These are phyloP conservation scores for Heliconius eleuchia DNA, from an alignment of 1,140 invertebrate species.

Conservation along the genomic window DNA sequence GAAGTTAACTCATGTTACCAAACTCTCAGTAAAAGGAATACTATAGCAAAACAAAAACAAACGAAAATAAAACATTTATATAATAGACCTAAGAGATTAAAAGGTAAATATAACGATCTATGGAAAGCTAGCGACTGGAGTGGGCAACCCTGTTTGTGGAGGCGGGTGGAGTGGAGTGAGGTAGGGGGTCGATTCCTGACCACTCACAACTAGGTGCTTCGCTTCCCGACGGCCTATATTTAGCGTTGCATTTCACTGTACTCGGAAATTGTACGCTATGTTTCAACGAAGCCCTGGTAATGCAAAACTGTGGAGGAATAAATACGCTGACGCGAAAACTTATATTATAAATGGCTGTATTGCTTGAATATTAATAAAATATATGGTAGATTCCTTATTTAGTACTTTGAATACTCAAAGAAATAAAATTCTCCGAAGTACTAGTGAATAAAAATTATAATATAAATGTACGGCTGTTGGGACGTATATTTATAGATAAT, in stretches of 20 bases:
- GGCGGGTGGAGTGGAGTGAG: constrained; percentile 40
- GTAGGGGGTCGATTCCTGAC: constrained; percentile 58
- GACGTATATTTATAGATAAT: not conserved
- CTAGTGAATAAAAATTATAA: not conserved
- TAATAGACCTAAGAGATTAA: constrained; percentile 1
- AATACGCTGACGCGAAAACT: not conserved
- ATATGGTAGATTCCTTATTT: not conserved
- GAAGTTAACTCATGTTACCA: not conserved
- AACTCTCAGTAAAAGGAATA: not conserved
- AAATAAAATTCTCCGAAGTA: not conserved
- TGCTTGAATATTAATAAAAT: not conserved
- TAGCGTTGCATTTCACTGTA: constrained; percentile 69
- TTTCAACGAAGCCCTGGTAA: constrained; percentile 36
- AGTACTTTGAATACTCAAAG: not conserved
- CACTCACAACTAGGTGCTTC: constrained; percentile 65
- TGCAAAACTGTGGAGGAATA: not conserved
- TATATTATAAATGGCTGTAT: not conserved
- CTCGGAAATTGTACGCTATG: constrained; percentile 55
- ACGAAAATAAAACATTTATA: constrained; percentile 10
- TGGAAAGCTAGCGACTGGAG: constrained; percentile 13
- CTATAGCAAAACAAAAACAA: not conserved
- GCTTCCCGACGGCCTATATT: constrained; percentile 71
- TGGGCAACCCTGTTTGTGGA: constrained; percentile 39
- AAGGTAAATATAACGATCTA: constrained; percentile 14
- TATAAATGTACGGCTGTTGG: too few species aligned